These are phyloP conservation scores for Lipotes vexillifer DNA, from an alignment of 2,113 vertebrate species.

Conservation along the genomic window DNA sequence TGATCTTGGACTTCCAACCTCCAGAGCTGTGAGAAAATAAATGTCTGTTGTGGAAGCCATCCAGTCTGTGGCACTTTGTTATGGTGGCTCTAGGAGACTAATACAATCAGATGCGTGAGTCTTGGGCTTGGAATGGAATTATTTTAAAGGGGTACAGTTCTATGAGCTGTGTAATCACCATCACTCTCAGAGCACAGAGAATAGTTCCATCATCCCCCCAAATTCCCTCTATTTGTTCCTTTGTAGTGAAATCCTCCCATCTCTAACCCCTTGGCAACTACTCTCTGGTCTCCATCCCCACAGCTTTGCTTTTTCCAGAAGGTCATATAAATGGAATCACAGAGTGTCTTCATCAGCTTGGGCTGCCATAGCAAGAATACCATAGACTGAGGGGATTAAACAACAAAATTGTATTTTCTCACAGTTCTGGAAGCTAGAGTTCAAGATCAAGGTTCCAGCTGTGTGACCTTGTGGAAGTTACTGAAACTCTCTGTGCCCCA, in stretches of 20 bases:
- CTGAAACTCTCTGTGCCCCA: not conserved
- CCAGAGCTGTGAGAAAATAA: not conserved
- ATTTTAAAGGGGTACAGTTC: not conserved
- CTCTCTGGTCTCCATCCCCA: not conserved
- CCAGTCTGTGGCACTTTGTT: not conserved
- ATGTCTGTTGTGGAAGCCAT: not conserved
- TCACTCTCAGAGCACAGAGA: not conserved
- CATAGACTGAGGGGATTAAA: not conserved
- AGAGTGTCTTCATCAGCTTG: not conserved
- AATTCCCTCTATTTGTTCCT: not conserved
- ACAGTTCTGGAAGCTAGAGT: not conserved
- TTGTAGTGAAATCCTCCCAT: not conserved
- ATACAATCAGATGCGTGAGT: not conserved
- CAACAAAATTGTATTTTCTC: not conserved
- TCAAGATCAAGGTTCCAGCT: not conserved
- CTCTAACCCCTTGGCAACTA: not conserved
- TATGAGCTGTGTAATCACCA: not conserved
- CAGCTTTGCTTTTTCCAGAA: not conserved
- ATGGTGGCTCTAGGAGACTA: not conserved
- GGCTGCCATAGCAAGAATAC: not conserved
- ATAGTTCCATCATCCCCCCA: not conserved
- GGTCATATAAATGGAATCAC: not conserved
- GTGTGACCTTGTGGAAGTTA: not conserved
- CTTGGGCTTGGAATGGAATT: not conserved
- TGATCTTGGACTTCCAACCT: not conserved